Base-by-base conservation (phyloP, 1,140 invertebrate species). In the Prorops nasuta region DNA sequence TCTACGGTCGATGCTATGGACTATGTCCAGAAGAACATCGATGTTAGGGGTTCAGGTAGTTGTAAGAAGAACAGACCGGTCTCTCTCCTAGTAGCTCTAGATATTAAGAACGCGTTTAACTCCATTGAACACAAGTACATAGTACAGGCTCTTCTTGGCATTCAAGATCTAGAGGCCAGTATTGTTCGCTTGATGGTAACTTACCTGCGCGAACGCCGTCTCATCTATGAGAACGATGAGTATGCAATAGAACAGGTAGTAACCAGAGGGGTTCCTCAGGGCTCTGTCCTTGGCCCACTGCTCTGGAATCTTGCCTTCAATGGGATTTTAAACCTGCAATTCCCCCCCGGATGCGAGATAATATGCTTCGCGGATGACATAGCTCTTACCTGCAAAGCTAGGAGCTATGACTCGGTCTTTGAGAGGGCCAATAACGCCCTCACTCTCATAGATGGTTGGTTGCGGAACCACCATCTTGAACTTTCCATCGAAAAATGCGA, bases 81-180 rank as follows among this genome's bases (percentile, higher is more conserved):
- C n/a, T n/a, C n/a, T n/a, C n/a, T n/a, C n/a, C n/a, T 0, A 4
- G 0, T 2, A 1, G 1, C 0, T 19, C 3, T 14, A n/a, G n/a
- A n/a, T n/a, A n/a, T n/a, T n/a, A n/a, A n/a, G n/a, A n/a, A n/a
- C n/a, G n/a, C n/a, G n/a, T n/a, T n/a, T n/a, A n/a, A n/a, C n/a
- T n/a, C n/a, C n/a, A n/a, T n/a, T n/a, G n/a, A n/a, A n/a, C n/a
- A 3, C 16, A 44, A 43, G 7, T 68, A 72, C 28, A 44, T 60
- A 0, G 46, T 69, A 3, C 54, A 39, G 0, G 38, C 72, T 0
- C 47, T 71, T 1, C 49, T 79, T 3, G 77, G 79, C 47, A 78
- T 80, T 65, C 67, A 0, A 74, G 74, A 0, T 72, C 74, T 1
- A 78, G 76, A 35, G 64, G 74, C 31, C 66, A 63, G 64, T 63